Conservation (phyloP, 2,113 vertebrate genomes). For the Phalacrocorax aristotelis region DNA sequence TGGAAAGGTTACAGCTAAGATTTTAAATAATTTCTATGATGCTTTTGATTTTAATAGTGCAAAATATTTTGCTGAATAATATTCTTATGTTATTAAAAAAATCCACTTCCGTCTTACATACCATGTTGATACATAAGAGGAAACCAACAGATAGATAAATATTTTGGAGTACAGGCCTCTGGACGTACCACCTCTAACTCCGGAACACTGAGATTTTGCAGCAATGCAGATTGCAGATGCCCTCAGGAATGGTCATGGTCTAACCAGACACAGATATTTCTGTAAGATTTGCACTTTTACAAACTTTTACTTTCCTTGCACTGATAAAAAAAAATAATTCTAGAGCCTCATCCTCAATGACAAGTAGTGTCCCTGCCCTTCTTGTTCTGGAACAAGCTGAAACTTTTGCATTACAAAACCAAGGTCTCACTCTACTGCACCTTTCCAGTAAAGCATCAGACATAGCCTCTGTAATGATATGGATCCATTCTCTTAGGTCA, state of each 20-base stretch:
- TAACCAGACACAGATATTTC: neutral
- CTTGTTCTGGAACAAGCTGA: neutral
- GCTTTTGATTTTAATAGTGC: neutral
- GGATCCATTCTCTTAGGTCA: neutral
- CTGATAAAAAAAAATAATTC: neutral
- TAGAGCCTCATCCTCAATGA: neutral
- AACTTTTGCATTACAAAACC: neutral
- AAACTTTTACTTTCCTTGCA: neutral
- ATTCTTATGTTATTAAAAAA: neutral
- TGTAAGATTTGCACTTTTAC: neutral
- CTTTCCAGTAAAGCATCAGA: neutral
- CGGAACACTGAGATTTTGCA: neutral
- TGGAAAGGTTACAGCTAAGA: neutral
- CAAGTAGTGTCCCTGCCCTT: neutral
- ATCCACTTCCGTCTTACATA: neutral
- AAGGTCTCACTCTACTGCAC: neutral
- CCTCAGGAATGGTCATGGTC: neutral
- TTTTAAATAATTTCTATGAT: neutral
- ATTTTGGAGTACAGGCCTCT: neutral
- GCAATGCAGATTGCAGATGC: neutral
- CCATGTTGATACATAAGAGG: neutral
- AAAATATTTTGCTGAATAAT: neutral
- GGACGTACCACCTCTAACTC: neutral
- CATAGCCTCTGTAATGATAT: neutral
- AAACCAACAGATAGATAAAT: neutral